Evolutionary conservation across 2,113 vertebrate species (phyloP).

Genomic region (Tychaedon coryphoeus): DNA sequence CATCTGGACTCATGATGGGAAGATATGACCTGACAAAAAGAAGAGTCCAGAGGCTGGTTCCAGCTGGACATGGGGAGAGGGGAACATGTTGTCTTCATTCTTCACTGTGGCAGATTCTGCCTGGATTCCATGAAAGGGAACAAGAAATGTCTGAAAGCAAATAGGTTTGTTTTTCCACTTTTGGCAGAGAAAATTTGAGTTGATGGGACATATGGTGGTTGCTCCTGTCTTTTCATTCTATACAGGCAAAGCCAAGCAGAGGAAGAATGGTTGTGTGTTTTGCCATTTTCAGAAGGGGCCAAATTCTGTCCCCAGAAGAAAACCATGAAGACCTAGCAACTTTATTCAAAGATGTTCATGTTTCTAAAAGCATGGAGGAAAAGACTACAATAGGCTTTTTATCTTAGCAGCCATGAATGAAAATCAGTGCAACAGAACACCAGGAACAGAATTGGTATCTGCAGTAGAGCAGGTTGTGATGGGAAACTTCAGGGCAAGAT

Average conservation of each 20-base stretch:
- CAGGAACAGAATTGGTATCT: background rate
- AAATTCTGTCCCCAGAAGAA: background rate
- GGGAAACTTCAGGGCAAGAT: background rate
- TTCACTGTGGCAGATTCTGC: conserved; percentile 14
- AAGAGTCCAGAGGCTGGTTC: conserved; percentile 56
- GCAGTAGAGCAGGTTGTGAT: background rate
- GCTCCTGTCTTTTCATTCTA: background rate
- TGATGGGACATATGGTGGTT: background rate
- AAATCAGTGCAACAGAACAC: background rate
- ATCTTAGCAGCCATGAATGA: background rate
- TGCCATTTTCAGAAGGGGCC: background rate
- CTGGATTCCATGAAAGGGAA: background rate
- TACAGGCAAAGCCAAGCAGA: background rate
- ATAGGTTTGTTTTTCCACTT: background rate
- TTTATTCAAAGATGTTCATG: background rate
- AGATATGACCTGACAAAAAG: conserved; percentile 67
- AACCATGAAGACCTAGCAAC: background rate
- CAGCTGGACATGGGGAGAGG: conserved; percentile 54
- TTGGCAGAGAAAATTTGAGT: background rate
- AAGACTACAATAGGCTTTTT: background rate
- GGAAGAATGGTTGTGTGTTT: background rate
- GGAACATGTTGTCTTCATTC: conserved; percentile 28
- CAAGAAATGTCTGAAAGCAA: background rate
- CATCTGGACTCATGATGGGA: conserved; percentile 61
- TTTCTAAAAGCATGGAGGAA: background rate